phyloP scores from a whole-genome alignment of 2,113 vertebrate genomes.

The Scopus umbretta region DNA sequence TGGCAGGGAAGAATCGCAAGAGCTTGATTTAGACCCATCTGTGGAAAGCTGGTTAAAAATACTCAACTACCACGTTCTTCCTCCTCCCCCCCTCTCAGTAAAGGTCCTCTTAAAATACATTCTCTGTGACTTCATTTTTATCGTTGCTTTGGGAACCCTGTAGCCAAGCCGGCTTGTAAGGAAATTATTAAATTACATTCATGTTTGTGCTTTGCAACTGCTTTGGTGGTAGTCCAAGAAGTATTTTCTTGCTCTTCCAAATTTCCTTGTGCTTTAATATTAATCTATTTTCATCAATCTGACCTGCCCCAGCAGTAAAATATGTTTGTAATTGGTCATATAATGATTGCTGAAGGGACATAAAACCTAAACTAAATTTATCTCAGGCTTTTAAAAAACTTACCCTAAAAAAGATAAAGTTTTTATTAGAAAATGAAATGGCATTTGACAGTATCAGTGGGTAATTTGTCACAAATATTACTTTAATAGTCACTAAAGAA shows the following conservation, averaged over 20 bases:
- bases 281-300: background rate
- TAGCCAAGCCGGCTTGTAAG: background rate
- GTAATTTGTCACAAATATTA: background rate
- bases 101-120: slow-evolving; percentile 19
- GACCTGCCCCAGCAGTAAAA: background rate
- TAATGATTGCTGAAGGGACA: background rate
- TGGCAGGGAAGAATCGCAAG: slow-evolving; percentile 56
- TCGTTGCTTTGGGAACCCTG: background rate
- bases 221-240: slow-evolving; percentile 28
- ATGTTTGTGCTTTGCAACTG: slow-evolving; percentile 20
- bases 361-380: background rate
- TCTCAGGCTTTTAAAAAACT: background rate
- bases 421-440: background rate
- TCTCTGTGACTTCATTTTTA: slow-evolving; percentile 11
- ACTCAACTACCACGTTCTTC: background rate
- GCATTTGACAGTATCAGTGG: background rate
- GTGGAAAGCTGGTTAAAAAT: slow-evolving; percentile 56
- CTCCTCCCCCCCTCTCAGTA: background rate
- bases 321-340: background rate
- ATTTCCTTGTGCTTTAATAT: slow-evolving; percentile 32
- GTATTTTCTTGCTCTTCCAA: slow-evolving; percentile 2
- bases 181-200: slow-evolving; percentile 20
- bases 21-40: slow-evolving; percentile 66
- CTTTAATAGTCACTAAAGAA: background rate
- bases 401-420: background rate